Conservation (phyloP, 2,888 invertebrate genomes). For the Dasysyrphus tricinctus region DNA sequence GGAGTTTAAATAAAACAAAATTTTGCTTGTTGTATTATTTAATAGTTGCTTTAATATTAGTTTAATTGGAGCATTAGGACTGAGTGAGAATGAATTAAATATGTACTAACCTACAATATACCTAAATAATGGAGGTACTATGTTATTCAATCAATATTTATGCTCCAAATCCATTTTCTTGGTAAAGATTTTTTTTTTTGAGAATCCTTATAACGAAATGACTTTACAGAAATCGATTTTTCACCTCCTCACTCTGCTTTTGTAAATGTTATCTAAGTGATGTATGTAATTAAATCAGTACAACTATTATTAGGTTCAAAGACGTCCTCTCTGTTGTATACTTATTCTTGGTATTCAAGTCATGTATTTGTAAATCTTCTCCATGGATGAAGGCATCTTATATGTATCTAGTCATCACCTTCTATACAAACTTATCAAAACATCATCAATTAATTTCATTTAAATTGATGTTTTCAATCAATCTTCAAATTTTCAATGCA, state of each 20-base stretch:
- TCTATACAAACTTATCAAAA: neutral
- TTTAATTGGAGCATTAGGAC: too few species aligned
- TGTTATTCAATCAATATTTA: too few species aligned
- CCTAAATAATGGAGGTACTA: too few species aligned
- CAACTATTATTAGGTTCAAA: neutral
- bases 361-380: neutral
- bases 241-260: neutral
- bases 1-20: too few species aligned
- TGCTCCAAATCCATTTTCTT: too few species aligned
- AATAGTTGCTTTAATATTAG: too few species aligned
- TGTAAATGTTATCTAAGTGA: neutral
- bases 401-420: neutral
- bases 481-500: conserved; percentile 24
- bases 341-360: neutral
- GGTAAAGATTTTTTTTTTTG: neutral
- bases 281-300: neutral
- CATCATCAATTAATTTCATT: conserved; percentile 29
- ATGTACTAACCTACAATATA: too few species aligned
- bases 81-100: too few species aligned
- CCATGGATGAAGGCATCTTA: neutral
- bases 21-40: too few species aligned
- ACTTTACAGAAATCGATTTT: neutral
- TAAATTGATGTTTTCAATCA: conserved; percentile 31
- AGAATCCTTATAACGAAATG: neutral
- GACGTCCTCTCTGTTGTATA: neutral